Evolutionary conservation across 2,888 invertebrate species (phyloP), one percentile per base, ranked within the genome.

Genomic region (Koerneria pararmatus): DNA sequence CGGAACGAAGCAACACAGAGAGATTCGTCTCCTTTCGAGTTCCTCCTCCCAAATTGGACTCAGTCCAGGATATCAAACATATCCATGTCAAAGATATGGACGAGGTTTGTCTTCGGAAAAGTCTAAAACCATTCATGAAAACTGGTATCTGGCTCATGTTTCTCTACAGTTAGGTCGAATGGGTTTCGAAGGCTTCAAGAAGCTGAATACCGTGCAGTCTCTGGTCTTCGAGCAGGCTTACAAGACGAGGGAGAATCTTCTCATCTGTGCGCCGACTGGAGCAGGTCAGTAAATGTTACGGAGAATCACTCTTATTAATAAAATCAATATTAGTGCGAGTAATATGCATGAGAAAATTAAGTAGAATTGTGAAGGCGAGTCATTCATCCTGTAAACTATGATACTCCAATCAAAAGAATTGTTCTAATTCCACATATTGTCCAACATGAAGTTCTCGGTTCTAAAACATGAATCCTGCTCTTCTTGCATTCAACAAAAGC

Each of bases 231-330:
- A 92, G 69, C 89, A 92, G 0, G 98, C 98, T 0, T 98, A 97
- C 86, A 89, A 91, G 78, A 92, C 92, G 1, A 95, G 95, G 83
- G 94, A 98, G 84, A 99, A 99, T 85, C 87, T 99, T 78, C 85
- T 99, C 62, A 93, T 99, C 66, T 97, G 97, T 85, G 98, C 98
- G 0, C 98, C 98, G 0, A 99, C 98, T 0, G 98, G 98, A 3
- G 95, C 97, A 0, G 98, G 78, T 72, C 22, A 19, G 41, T 27
- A n/a, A 8, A 32, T 29, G 8, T n/a, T 19, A 22, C n/a, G 8
- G 15, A 6, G 51, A n/a, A 24, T 8, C n/a, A 24, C n/a, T 8
- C n/a, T 8, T 19, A 24, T n/a, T 8, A 24, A 51, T 6, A 51
- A n/a, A 22, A 6, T 8, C 11, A 51, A 24, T 6, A n/a, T 8